Conservation (phyloP, 1,140 invertebrate genomes). For the Drosophila ironensis region DNA sequence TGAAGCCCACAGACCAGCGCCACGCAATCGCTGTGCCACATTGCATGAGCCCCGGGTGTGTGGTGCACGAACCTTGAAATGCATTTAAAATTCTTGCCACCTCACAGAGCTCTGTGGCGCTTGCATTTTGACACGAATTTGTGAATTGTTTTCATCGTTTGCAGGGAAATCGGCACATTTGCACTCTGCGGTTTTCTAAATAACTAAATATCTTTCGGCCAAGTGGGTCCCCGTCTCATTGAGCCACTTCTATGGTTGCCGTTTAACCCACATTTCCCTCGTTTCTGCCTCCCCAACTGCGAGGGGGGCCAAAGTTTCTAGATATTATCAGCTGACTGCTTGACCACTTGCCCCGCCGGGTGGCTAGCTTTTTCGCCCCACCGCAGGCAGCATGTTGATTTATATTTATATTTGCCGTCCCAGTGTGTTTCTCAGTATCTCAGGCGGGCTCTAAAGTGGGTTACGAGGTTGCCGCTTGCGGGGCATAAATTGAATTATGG, state of each 20-base stretch:
- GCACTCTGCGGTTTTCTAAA: conserved; percentile 75
- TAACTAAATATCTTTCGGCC: conserved; percentile 62
- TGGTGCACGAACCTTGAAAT: conserved; percentile 59
- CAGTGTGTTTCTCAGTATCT: conserved; percentile 51
- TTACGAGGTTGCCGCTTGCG: conserved; percentile 38
- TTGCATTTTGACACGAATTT: conserved; percentile 74
- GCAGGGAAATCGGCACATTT: conserved; percentile 64
- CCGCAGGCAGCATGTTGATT: conserved; percentile 34
- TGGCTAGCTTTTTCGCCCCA: not conserved
- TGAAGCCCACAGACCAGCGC: conserved; percentile 1
- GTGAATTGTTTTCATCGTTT: conserved; percentile 53
- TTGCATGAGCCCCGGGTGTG: conserved; percentile 34
- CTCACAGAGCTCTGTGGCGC: conserved; percentile 3
- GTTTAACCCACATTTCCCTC: conserved; percentile 55
- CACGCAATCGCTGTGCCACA: conserved; percentile 52
- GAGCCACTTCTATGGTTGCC: conserved; percentile 64
- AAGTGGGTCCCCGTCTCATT: conserved; percentile 45
- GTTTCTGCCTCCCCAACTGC: conserved; percentile 15
- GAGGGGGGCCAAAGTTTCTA: conserved; percentile 29
- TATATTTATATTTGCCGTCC: conserved; percentile 48
- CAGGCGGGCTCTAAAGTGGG: conserved; percentile 35
- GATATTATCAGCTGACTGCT: conserved; percentile 51
- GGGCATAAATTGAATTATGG: conserved; percentile 54
- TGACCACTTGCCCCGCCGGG: conserved; percentile 39
- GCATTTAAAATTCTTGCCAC: conserved; percentile 68